Percentiles rank a stretch among this genome's conserved stretches.
phyloP scores from a whole-genome alignment of 2,888 invertebrate genomes.

The Hydropsyche betteni region DNA sequence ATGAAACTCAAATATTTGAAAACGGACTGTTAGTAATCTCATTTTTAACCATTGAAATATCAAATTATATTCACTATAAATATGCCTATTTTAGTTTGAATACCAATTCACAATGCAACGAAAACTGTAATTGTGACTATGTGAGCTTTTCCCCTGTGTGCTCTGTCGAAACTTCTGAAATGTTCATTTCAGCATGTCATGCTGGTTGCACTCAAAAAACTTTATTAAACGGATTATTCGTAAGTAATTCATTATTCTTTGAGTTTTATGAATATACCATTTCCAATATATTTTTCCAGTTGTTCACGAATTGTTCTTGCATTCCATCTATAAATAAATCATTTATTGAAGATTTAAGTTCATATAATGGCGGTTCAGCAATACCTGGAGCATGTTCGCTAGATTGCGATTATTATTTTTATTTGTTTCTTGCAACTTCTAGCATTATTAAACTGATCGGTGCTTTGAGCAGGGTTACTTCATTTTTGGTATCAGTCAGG shows the following conservation, averaged over 20 bases:
- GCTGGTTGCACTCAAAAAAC: constrained; percentile 72
- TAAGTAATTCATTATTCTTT: neutral
- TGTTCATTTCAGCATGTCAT: constrained; percentile 81
- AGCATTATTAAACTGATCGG: neutral
- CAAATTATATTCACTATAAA: neutral
- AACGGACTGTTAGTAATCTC: neutral
- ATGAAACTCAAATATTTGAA: constrained; percentile 56
- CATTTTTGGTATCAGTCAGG: constrained; percentile 12
- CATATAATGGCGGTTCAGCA: neutral
- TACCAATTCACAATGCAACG: constrained; percentile 67
- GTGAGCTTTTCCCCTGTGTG: constrained; percentile 79
- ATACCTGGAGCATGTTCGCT: neutral
- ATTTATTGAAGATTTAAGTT: neutral
- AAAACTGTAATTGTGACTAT: constrained; percentile 73
- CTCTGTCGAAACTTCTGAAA: constrained; percentile 67
- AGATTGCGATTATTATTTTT: constrained; percentile 1
- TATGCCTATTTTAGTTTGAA: constrained; percentile 56
- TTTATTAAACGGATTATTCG: constrained; percentile 57
- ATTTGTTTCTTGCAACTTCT: neutral
- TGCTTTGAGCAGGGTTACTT: neutral
- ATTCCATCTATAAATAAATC: neutral
- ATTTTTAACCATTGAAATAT: neutral
- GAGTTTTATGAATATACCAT: no score
- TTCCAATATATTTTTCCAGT: neutral
- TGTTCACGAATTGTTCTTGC: constrained; percentile 9